Base-by-base conservation (phyloP, 2,888 invertebrate species). In the Scrobipalpa costella region DNA sequence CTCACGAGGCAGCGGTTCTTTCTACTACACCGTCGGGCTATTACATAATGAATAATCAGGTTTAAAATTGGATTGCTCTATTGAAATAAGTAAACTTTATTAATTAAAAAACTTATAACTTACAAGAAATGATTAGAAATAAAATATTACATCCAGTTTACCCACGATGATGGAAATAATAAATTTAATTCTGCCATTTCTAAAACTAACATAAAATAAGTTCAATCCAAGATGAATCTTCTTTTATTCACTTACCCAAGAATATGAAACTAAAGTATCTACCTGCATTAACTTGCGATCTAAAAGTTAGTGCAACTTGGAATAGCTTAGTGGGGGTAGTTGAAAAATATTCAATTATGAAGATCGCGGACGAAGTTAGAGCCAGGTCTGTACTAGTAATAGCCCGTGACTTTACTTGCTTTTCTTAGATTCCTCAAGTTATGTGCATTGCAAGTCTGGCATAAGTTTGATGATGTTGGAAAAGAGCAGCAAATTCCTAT, bases 291-390 rank as follows among this genome's bases (percentile, higher is more conserved):
- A 52, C 50, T 52, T 52, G 11, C 13, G 49, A 52, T 21, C 11
- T 44, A n/a, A 21, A 52, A 52, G 21, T 52, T 27, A 52, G 50
- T 21, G 2, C 13, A 52, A 52, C 50, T 52, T 27, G 50, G 27
- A 27, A 52, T 27, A 21, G 11, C 21, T 52, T 13, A 52, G 50
- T 52, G 21, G 0, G 50, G 27, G 50, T 19, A 27, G 50, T 52
- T 55, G 59, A 59, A 59, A 59, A 59, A 57, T 59, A 59, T 59
- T 59, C 44, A 59, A 59, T 59, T 59, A 59, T 59, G 59, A 59
- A 59, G 59, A 44, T 44, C 7, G 44, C 34, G 59, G 58, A 36
- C 15, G 13, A 57, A 57, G 57, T 57, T 57, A 19, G 57, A 11
- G 38, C 38, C 57, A 57, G 57, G 57, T 57, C 38, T 38, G 57